phyloP scores from a whole-genome alignment of 23 tunicate genomes.

The Styela clava region DNA sequence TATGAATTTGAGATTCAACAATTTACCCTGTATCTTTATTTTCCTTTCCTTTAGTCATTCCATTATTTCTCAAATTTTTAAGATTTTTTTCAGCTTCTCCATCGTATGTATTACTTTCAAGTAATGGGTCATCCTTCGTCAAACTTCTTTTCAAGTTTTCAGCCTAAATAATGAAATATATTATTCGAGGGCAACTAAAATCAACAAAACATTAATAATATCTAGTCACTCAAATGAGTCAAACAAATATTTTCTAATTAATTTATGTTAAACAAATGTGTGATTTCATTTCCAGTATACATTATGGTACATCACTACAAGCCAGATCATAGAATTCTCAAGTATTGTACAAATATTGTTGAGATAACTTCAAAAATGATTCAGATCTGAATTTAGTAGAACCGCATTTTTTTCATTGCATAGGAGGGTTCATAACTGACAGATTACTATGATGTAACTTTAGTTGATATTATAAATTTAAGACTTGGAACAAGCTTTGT shows the following conservation, averaged over 20 bases:
- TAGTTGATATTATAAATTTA: background rate
- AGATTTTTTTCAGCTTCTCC: conserved; percentile 48
- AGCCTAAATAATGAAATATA: conserved; percentile 29
- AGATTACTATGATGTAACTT: too few species aligned
- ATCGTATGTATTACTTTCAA: conserved; percentile 60
- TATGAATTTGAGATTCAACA: background rate
- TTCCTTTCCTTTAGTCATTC: conserved; percentile 18
- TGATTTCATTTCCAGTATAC: background rate
- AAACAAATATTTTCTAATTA: background rate
- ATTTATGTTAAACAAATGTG: background rate
- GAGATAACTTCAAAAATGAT: too few species aligned
- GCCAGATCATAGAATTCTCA: background rate
- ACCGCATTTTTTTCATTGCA: background rate
- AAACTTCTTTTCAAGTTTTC: conserved; percentile 70
- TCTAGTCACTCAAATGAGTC: too few species aligned
- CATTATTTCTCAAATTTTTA: conserved; percentile 26
- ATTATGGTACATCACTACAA: background rate
- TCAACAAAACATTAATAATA: too few species aligned
- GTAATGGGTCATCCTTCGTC: conserved; percentile 72
- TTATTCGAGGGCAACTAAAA: background rate
- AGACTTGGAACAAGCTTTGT: background rate
- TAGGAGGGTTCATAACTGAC: background rate
- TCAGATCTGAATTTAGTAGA: too few species aligned
- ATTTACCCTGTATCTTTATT: background rate
- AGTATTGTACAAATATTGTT: too few species aligned